phyloP scores from a whole-genome alignment of 2,888 invertebrate genomes.

The Sinelater perroti region DNA sequence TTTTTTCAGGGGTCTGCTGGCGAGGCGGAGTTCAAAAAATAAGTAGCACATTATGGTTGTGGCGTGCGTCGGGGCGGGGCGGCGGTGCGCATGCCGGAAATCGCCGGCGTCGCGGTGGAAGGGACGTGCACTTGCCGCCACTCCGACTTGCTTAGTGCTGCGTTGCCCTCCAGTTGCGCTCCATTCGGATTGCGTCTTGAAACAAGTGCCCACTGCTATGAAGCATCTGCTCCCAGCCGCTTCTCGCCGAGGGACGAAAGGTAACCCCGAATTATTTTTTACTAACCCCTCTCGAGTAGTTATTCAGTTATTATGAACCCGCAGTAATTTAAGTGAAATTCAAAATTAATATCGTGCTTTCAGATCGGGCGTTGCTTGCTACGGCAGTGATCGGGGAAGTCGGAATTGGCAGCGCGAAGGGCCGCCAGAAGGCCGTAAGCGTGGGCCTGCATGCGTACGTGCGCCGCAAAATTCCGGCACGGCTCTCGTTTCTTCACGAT shows the following conservation, averaged over 20 bases:
- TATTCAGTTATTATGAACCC: too few species aligned
- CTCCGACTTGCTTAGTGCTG: constrained; percentile 26
- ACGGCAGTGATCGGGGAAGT: too few species aligned
- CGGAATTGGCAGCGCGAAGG: too few species aligned
- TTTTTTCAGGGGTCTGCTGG: constrained; percentile 54
- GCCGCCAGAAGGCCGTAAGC: too few species aligned
- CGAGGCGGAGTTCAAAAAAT: constrained; percentile 59
- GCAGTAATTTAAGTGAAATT: too few species aligned
- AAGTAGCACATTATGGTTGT: constrained; percentile 54
- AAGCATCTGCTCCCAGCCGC: constrained; percentile 10
- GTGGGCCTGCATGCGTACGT: too few species aligned
- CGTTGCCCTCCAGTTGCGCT: constrained; percentile 23
- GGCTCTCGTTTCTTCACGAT: constrained; percentile 45
- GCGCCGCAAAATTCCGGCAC: too few species aligned
- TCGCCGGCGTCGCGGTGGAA: constrained; percentile 52
- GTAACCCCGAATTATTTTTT: too few species aligned
- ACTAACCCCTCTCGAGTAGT: not conserved
- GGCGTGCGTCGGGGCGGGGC: constrained; percentile 53
- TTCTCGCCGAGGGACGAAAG: not conserved
- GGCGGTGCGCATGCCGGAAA: constrained; percentile 56
- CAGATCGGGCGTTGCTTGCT: too few species aligned
- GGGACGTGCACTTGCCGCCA: constrained; percentile 49
- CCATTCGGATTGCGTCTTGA: not conserved
- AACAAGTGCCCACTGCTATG: constrained; percentile 22
- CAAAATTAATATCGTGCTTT: too few species aligned